A percentile compares a stretch with the other conserved stretches of the same genome.
phyloP scores from a whole-genome alignment of 1,140 invertebrate genomes.

The Procambarus virginalis region DNA sequence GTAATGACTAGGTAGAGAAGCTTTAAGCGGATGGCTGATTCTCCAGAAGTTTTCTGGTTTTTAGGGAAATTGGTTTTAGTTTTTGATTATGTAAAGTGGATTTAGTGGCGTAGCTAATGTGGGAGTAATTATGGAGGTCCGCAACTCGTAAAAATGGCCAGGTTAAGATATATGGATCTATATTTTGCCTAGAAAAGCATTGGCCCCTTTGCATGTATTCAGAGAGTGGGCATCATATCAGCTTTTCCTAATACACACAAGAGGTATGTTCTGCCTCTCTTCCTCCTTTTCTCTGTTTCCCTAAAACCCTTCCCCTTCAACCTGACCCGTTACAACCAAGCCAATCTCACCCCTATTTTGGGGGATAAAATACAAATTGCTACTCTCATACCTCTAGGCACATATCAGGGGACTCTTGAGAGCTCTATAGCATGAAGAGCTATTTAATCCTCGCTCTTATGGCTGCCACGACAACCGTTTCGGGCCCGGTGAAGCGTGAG shows the following conservation, averaged over 20 bases:
- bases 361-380: not conserved
- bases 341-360: not conserved
- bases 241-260: too few relatives aligned
- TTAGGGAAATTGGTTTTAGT: constrained; percentile 41
- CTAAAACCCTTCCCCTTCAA: not conserved
- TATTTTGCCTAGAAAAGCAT: not conserved
- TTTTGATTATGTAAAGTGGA: constrained; percentile 50
- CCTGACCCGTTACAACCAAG: too few relatives aligned
- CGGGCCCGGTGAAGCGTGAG: constrained; percentile 36
- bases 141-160: not conserved
- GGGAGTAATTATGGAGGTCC: constrained; percentile 35
- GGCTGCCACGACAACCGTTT: constrained; percentile 35
- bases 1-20: constrained; percentile 26
- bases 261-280: too few relatives aligned
- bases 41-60: constrained; percentile 28
- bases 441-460: constrained; percentile 39
- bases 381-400: constrained; percentile 13
- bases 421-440: constrained; percentile 22
- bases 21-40: constrained; percentile 37
- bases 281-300: not conserved
- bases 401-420: not conserved
- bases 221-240: too few relatives aligned
- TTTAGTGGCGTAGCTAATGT: constrained; percentile 17
- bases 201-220: too few relatives aligned
- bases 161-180: not conserved